Percentiles rank a stretch among this genome's conserved stretches.
Evolutionary conservation across 2,888 invertebrate species (phyloP).

Genomic region (Saturnia pavonia): DNA sequence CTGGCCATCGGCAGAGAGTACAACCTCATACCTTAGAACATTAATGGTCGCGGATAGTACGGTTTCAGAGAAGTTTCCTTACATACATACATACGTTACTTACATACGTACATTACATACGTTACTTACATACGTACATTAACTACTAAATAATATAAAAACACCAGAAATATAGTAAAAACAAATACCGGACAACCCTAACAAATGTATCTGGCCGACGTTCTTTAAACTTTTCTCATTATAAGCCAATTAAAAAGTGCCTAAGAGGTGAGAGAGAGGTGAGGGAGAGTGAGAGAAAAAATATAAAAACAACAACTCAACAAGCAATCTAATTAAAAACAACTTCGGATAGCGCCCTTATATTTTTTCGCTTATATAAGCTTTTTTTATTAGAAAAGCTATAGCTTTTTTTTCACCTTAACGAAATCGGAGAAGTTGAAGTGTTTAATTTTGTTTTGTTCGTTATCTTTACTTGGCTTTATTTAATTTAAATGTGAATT

Average conservation of each 20-base stretch:
- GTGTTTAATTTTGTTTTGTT: conserved; percentile 20
- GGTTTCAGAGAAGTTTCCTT: too few species aligned
- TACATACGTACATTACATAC: too few species aligned
- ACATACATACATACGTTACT: too few species aligned
- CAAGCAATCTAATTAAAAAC: conserved; percentile 62
- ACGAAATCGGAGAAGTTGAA: conserved; percentile 20
- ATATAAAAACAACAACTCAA: conserved; percentile 45
- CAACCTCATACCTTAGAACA: too few species aligned
- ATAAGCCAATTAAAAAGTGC: conserved; percentile 53
- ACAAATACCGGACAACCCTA: neutral
- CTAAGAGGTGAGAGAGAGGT: conserved; percentile 56
- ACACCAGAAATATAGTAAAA: neutral
- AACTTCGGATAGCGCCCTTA: conserved; percentile 32
- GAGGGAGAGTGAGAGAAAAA: conserved; percentile 43
- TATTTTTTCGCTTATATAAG: conserved; percentile 20
- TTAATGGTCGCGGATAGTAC: too few species aligned
- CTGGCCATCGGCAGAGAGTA: too few species aligned
- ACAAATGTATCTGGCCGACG: neutral
- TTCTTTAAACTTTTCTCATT: conserved; percentile 61
- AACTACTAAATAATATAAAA: neutral
- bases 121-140: too few species aligned
- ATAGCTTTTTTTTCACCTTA: conserved; percentile 12
- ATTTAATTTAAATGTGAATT: conserved; percentile 10
- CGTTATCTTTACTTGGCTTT: conserved; percentile 24
- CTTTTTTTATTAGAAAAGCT: conserved; percentile 14